A percentile compares a stretch with the other conserved stretches of the same genome.
Conservation (phyloP, 2,113 vertebrate genomes). For the Eublepharis macularius region DNA sequence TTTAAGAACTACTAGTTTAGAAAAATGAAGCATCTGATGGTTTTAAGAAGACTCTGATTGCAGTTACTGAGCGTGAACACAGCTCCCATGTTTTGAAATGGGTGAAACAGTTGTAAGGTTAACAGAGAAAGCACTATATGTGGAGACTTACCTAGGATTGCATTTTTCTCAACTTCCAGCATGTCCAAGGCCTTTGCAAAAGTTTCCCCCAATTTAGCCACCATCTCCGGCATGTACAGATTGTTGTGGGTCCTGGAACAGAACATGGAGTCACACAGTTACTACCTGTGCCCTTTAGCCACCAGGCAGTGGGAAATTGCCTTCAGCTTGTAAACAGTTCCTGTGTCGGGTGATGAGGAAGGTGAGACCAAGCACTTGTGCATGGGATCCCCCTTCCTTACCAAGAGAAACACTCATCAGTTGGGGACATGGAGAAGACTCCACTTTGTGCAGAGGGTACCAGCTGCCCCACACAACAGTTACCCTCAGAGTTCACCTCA, state of each 20-base stretch:
- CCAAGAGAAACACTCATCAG: constrained; percentile 56
- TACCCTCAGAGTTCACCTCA: constrained; percentile 39
- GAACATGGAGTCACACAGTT: constrained; percentile 42
- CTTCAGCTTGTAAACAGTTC: constrained; percentile 67
- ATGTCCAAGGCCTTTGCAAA: constrained; percentile 86
- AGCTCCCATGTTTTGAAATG: neutral
- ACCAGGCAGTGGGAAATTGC: constrained; percentile 58
- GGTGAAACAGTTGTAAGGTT: neutral
- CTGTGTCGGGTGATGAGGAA: constrained; percentile 69
- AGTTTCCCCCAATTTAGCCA: constrained; percentile 85
- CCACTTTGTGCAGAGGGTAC: constrained; percentile 61
- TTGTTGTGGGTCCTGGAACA: constrained; percentile 88
- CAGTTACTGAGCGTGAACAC: neutral
- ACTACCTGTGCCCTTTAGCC: neutral
- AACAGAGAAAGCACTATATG: neutral
- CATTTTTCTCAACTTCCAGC: constrained; percentile 89
- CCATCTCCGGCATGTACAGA: constrained; percentile 88
- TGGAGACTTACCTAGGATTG: constrained; percentile 85
- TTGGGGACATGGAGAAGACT: constrained; percentile 63
- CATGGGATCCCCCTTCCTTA: constrained; percentile 72
- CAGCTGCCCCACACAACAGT: constrained; percentile 35
- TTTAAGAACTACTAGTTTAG: neutral
- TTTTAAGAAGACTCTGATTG: neutral
- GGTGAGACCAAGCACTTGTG: constrained; percentile 69
- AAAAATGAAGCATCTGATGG: neutral